phyloP scores from a whole-genome alignment of 2,797 vertebrate species.

The Pelodytes ibericus region DNA sequence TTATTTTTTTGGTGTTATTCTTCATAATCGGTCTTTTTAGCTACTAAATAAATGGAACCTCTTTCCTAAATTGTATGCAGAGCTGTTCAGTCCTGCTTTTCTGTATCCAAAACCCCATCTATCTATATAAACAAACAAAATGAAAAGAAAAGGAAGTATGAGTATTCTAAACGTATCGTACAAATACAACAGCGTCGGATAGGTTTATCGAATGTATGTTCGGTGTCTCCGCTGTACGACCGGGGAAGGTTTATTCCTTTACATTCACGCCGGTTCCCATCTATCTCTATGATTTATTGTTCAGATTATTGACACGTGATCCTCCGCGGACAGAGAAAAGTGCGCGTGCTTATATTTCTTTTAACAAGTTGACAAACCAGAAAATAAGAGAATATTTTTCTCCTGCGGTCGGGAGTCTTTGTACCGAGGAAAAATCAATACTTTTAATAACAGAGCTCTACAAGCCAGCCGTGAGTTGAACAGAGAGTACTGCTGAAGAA shows the following conservation, averaged over 20 bases:
- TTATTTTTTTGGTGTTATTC: too few species aligned
- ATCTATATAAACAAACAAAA: too few species aligned
- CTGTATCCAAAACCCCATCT: too few species aligned
- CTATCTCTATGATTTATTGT: not conserved
- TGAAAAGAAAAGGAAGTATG: too few species aligned
- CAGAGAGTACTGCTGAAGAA: not conserved
- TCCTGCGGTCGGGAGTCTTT: not conserved
- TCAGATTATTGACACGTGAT: conserved; percentile 1
- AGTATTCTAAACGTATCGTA: too few species aligned
- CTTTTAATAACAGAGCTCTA: not conserved
- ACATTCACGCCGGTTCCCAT: not conserved
- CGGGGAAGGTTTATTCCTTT: not conserved
- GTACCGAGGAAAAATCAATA: conserved; percentile 11
- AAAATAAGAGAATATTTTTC: not conserved
- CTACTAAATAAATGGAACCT: too few species aligned
- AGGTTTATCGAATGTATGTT: not conserved
- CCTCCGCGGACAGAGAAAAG: conserved; percentile 2
- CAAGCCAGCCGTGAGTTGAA: not conserved
- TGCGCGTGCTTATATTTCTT: not conserved
- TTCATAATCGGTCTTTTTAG: too few species aligned
- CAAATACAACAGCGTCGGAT: too few species aligned
- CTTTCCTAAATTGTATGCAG: too few species aligned
- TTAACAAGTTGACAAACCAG: conserved; percentile 9
- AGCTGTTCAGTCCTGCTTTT: too few species aligned
- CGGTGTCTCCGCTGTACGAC: not conserved